Evolutionary conservation across 2,113 vertebrate species (phyloP), one percentile per base, ranked within the genome.

Genomic region (Xiphorhynchus elegans): DNA sequence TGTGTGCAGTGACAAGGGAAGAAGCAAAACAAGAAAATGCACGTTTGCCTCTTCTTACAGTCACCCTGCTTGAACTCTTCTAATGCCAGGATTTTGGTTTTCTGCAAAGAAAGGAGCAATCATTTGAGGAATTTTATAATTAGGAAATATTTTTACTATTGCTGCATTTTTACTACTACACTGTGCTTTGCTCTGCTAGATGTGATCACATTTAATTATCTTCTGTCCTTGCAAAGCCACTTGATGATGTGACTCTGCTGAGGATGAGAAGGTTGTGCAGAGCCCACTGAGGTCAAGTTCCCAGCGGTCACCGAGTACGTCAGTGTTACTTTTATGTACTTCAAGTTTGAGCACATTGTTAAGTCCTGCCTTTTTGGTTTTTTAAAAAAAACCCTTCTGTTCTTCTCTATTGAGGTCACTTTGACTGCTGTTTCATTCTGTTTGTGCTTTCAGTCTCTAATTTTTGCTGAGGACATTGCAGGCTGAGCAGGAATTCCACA

Each of bases 211-310:
- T 93, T 70, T 82, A 79, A 93, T 93, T 80, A 62, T 53, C 55
- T 90, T 53, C 75, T 90, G 78, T 88, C 82, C 92, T 90, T 91
- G 63, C 70, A 85, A 80, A 95, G 77, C 64, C 77, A 70, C 52
- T 93, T n/a, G 66, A 62, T 83, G 91, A 56, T 80, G 73, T 77
- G 80, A 44, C 37, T 86, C 35, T 80, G 76, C 84, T 58, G 64
- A 47, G 87, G 68, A 21, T 66, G 68, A 49, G 66, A 68, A 72
- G 74, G 70, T 68, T 78, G 74, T n/a, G 66, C 35, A 10, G 18
- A 82, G 83, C 46, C 84, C 28, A 53, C 44, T 42, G 72, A 90
- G 92, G 94, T 93, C 85, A 85, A 91, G 62, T 37, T 91, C 74
- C 53, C 67, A 73, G 7, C 1, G 4, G 67, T 40, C 21, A 1